Base-by-base conservation (phyloP, 2,797 vertebrate genomes). In the Eurystomus glaucurus region DNA sequence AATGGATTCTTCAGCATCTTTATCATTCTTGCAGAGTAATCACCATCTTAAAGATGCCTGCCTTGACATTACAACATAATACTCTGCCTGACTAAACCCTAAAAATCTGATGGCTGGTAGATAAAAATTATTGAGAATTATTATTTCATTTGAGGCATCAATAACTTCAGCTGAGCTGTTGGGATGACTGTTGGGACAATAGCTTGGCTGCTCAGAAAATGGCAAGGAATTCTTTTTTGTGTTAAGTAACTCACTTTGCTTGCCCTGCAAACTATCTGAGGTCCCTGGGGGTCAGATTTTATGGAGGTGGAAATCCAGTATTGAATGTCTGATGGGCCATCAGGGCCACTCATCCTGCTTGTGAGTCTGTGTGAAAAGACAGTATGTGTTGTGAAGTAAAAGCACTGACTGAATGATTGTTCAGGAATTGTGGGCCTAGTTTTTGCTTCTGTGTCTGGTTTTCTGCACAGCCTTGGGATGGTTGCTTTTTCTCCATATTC, bases 201-300 rank as follows among this genome's bases (percentile, higher is more conserved):
- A 75, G 29, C 58, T 93, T 57, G 64, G 22, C 57, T 96, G 58
- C 52, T 78, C 57, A 81, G 46, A 89, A 93, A 92, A 91, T 45
- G 35, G 16, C 28, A 39, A 86, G 71, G 39, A 54, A 91, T 3
- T 2, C 52, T 88, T 35, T 33, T 6, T 18, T 37, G 9, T 37
- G 12, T 84, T 11, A 54, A 1, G 2, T 51, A 54, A 6, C n/a
- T 88, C 16, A 6, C 8, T 85, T 91, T 72, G 4, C n/a, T 69
- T 60, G 29, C 18, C 31, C 51, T 88, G 48, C 9, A 69, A 51
- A 35, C 17, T 20, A 74, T 14, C 18, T 48, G 65, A 48, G n/a
- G 12, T 7, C 79, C 5, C n/a, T 22, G 28, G 21, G 26, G 9
- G 9, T 48, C 83, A 72, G 6, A 51, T 54, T 88, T 88, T 78